Evolutionary conservation across 2,888 invertebrate species (phyloP), one percentile per base, ranked within the genome.

Genomic region (Lucinisca nassula): DNA sequence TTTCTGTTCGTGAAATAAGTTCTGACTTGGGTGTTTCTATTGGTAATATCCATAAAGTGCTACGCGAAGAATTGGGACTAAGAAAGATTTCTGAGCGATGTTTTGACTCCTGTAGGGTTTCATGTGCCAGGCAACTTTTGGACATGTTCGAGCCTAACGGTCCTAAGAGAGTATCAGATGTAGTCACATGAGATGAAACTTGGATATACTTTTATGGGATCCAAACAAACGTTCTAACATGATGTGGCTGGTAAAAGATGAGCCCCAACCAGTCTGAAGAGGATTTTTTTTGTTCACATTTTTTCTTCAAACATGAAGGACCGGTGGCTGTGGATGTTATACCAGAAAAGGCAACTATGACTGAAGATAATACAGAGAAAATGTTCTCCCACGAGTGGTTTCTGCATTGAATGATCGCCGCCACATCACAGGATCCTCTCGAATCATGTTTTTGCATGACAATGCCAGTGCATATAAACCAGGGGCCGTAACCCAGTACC

Each of bases 311-410:
- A 10, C 14, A 6, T 10, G 40, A 40, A 6, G 40, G 45, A 30
- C 51, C 45, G 45, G 40, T 45, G 51, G 49, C 45, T 30, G 40
- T 45, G 30, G n/a, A n/a, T n/a, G n/a, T n/a, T n/a, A n/a, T 76
- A 76, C 76, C 76, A 76, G 76, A 76, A n/a, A 76, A 76, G 49
- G 14, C 40, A 10, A 49, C 21, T 2, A 45, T 76, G 76, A 49
- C 45, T 76, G 76, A 76, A 49, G 8, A 76, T 76, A 76, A 49
- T 49, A 76, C 76, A 76, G 27, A 49, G 76, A 76, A 76, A 76
- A 17, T 45, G 76, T 76, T 24, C 76, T 76, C 51, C 76, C 76
- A 32, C 49, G 27, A 24, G 76, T 76, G 49, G 76, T 49, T 49
- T 45, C 45, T 49, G 45, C 45, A 4, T 4, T 51, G 21, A 17